These are phyloP conservation scores for Sicus ferrugineus DNA, from an alignment of 2,888 invertebrate species.

Conservation along the genomic window DNA sequence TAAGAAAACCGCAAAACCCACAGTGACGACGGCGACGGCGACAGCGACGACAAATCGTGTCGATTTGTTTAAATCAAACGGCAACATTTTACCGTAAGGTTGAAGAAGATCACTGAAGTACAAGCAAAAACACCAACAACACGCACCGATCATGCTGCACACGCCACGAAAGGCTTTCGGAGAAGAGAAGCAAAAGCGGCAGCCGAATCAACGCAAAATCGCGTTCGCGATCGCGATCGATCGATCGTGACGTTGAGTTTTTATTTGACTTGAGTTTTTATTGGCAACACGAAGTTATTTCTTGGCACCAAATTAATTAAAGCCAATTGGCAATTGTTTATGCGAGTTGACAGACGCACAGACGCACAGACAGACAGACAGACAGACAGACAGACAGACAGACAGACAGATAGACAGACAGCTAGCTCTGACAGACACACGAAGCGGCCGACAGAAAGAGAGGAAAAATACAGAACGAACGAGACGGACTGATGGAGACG, in stretches of 20 bases:
- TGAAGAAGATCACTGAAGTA: constrained; percentile 37
- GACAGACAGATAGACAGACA: not conserved
- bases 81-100: constrained; percentile 38
- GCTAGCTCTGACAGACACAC: not conserved
- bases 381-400: constrained; percentile 8
- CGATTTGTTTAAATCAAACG: constrained; percentile 30
- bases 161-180: not conserved
- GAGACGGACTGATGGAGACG: no score
- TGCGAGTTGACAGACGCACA: constrained; percentile 33
- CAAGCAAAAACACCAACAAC: constrained; percentile 24
- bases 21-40: constrained; percentile 23
- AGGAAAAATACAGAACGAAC: not conserved
- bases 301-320: constrained; percentile 47
- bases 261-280: constrained; percentile 12
- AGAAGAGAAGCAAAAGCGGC: constrained; percentile 2
- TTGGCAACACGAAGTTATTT: constrained; percentile 5
- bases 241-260: constrained; percentile 19
- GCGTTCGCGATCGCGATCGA: constrained; percentile 19
- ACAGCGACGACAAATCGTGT: constrained; percentile 33
- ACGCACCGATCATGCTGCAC: constrained; percentile 27
- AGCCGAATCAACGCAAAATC: constrained; percentile 9
- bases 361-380: constrained; percentile 10
- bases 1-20: constrained; percentile 27
- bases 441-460: not conserved
- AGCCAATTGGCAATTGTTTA: constrained; percentile 43